A percentile compares a stretch with the other conserved stretches of the same genome.
phyloP scores from a whole-genome alignment of 2,888 invertebrate species.

The Caradrina kadenii region DNA sequence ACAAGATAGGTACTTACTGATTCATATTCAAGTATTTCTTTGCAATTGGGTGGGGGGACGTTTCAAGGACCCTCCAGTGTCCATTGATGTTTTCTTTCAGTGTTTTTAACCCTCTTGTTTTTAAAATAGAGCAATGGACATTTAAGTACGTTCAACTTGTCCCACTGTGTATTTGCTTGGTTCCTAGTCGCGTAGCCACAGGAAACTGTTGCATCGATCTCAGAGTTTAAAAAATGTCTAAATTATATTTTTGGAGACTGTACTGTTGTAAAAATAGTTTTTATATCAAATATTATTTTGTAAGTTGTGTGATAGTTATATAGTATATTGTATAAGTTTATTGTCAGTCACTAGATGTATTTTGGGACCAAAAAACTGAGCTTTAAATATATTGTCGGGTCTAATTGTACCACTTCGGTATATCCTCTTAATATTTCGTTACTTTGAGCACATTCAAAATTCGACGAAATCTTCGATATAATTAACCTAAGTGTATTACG shows the following conservation, averaged over 20 bases:
- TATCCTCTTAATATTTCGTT: conserved; percentile 1
- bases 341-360: conserved; percentile 63
- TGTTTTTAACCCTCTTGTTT: background rate
- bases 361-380: conserved; percentile 83
- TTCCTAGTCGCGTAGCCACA: conserved; percentile 45
- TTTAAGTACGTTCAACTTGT: background rate
- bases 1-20: background rate
- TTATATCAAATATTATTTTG: conserved; percentile 66
- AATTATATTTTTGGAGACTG: conserved; percentile 77
- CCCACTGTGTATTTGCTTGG: conserved; percentile 4
- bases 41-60: conserved; percentile 13
- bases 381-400: conserved; percentile 74
- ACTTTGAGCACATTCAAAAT: conserved; percentile 41
- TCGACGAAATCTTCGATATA: conserved; percentile 18
- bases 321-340: conserved; percentile 81
- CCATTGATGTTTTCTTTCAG: conserved; percentile 20
- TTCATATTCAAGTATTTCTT: conserved; percentile 20
- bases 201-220: conserved; percentile 80
- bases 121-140: conserved; percentile 14
- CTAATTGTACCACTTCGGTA: conserved; percentile 32
- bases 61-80: conserved; percentile 20
- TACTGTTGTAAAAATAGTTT: conserved; percentile 71
- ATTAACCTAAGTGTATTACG: conserved; percentile 17
- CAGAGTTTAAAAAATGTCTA: conserved; percentile 80
- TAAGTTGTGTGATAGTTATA: conserved; percentile 85